These are phyloP conservation scores for Cyprinodon brontotheroides DNA, from an alignment of 2,113 vertebrate species.

Conservation along the genomic window DNA sequence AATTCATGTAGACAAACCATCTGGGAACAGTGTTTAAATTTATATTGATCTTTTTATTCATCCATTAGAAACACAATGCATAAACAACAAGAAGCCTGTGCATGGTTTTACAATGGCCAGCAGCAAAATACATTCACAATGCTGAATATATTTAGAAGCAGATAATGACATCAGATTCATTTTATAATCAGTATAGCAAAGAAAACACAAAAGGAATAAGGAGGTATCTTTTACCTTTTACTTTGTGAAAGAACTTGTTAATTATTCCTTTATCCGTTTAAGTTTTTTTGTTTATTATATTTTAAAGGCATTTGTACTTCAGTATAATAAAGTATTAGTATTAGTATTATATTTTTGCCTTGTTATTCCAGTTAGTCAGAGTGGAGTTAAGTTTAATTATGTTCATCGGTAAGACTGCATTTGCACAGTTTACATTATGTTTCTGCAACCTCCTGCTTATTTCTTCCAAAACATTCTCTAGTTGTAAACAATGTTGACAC, in stretches of 20 bases:
- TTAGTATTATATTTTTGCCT: background rate
- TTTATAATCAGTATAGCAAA: background rate
- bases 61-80: slow-evolving; percentile 23
- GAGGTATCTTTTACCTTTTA: background rate
- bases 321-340: too few relatives aligned
- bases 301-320: background rate
- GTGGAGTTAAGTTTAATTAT: background rate
- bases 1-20: background rate
- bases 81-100: slow-evolving; percentile 9
- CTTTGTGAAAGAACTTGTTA: background rate
- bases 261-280: background rate
- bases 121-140: slow-evolving; percentile 17
- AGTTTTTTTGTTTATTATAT: background rate
- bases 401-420: background rate
- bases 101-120: slow-evolving; percentile 6
- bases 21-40: background rate
- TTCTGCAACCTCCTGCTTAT: background rate
- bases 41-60: slow-evolving; percentile 43
- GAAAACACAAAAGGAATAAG: background rate
- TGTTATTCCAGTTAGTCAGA: background rate
- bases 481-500: background rate
- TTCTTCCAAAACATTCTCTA: background rate
- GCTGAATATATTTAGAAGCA: slow-evolving; percentile 9
- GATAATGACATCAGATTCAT: background rate
- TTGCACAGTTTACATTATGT: background rate